Evolutionary conservation across 2,797 vertebrate genomes (phyloP).

Genomic region (Pseudomugil gertrudae): DNA sequence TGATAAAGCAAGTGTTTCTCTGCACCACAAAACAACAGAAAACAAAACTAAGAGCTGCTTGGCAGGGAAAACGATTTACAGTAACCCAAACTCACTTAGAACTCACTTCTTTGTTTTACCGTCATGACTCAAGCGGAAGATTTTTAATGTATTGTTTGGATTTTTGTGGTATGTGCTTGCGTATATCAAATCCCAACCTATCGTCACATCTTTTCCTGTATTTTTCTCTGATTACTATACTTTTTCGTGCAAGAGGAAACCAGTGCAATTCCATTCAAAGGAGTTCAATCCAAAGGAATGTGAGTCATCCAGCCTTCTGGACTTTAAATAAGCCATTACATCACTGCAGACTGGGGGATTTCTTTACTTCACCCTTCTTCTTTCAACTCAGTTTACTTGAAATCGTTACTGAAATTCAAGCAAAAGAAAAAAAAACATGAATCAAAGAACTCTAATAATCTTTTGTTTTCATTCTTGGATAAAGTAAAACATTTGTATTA

Average conservation of each 20-base stretch:
- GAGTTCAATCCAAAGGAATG: conserved; percentile 66
- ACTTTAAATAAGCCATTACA: conserved; percentile 62
- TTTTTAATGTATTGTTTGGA: conserved; percentile 31
- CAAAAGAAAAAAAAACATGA: conserved; percentile 20
- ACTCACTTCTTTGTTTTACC: conserved; percentile 8
- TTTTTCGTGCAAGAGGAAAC: conserved; percentile 69
- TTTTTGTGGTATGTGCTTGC: conserved; percentile 22
- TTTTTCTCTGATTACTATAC: conserved; percentile 38
- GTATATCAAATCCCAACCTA: conserved; percentile 39
- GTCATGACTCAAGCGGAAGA: conserved; percentile 14
- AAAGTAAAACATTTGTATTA: background rate
- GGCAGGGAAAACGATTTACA: background rate
- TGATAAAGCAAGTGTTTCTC: background rate
- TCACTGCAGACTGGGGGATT: conserved; percentile 64
- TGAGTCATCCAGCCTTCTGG: conserved; percentile 45
- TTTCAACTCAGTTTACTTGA: conserved; percentile 53
- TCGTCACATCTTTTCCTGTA: conserved; percentile 67
- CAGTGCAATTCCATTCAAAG: conserved; percentile 53
- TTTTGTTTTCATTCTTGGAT: background rate
- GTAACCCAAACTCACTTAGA: background rate
- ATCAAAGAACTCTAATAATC: conserved; percentile 17
- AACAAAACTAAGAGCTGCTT: background rate
- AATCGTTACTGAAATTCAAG: conserved; percentile 36
- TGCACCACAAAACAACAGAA: background rate
- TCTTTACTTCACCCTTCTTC: conserved; percentile 54